Conservation (phyloP, 2,888 invertebrate species). For the Andricus quercusramuli region DNA sequence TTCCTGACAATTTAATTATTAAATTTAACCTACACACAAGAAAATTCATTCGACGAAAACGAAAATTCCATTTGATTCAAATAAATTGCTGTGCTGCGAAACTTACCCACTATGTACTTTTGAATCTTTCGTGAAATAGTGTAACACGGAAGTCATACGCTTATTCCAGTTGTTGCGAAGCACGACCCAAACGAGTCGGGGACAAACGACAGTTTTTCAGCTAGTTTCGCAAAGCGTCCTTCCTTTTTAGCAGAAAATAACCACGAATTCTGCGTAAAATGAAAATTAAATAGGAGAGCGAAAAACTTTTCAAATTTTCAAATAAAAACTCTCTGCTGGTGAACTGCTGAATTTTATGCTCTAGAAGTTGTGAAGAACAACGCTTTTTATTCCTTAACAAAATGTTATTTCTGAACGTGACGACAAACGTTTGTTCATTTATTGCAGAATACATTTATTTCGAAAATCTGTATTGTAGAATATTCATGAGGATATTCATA, state of each 20-base stretch:
- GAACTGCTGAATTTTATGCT: not conserved
- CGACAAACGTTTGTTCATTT: too few relatives aligned
- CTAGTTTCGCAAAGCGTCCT: slow-evolving; percentile 8
- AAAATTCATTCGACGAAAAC: slow-evolving; percentile 49
- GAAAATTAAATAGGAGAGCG: slow-evolving; percentile 15
- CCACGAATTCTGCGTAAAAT: slow-evolving; percentile 9
- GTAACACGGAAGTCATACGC: slow-evolving; percentile 5
- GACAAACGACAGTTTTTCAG: slow-evolving; percentile 32
- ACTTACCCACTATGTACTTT: slow-evolving; percentile 1
- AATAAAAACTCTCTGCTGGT: not conserved
- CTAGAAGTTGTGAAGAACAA: not conserved
- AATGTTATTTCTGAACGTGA: too few relatives aligned
- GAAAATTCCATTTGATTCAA: too few relatives aligned
- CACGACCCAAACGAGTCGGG: slow-evolving; percentile 17
- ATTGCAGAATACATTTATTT: too few relatives aligned
- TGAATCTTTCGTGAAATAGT: not conserved
- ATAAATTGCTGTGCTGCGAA: too few relatives aligned
- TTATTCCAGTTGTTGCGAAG: slow-evolving; percentile 27
- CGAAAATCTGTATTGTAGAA: too few relatives aligned
- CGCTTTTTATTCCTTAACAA: too few relatives aligned
- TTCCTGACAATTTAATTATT: slow-evolving; percentile 69
- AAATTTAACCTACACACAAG: slow-evolving; percentile 69
- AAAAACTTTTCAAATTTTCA: slow-evolving; percentile 5
- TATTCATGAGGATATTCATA: too few relatives aligned
- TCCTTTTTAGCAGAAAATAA: slow-evolving; percentile 5